Evolutionary conservation across 2,113 vertebrate genomes (phyloP).

Genomic region (Anser cygnoides): DNA sequence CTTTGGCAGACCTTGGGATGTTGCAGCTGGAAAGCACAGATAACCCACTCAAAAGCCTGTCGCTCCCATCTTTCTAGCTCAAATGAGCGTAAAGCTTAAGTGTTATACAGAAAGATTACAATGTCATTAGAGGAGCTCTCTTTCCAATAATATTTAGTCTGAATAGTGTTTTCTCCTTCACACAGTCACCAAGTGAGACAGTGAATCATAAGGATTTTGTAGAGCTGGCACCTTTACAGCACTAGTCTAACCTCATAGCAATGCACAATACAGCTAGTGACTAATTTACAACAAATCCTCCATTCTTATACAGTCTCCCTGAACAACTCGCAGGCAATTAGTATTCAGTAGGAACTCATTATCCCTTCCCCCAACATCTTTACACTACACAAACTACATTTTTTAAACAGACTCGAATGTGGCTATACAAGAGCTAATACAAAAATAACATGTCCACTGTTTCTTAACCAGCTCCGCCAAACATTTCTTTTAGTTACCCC

Average conservation of each 20-base stretch:
- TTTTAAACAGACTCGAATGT: conserved; percentile 38
- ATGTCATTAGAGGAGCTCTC: not conserved
- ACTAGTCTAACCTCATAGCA: conserved; percentile 56
- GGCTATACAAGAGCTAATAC: conserved; percentile 37
- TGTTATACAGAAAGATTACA: not conserved
- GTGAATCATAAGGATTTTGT: conserved; percentile 52
- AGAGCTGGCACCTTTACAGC: conserved; percentile 72
- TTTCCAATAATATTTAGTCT: conserved; percentile 26
- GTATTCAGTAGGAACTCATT: conserved; percentile 77
- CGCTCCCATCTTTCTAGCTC: not conserved
- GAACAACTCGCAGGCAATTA: conserved; percentile 79
- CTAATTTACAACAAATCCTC: conserved; percentile 79
- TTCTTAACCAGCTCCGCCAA: conserved; percentile 42
- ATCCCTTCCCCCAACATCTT: conserved; percentile 73
- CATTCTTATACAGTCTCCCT: conserved; percentile 77
- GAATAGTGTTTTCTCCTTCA: conserved; percentile 36
- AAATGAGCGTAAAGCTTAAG: conserved; percentile 18
- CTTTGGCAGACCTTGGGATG: conserved; percentile 21
- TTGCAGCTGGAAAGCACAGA: conserved; percentile 5
- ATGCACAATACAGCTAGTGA: conserved; percentile 73
- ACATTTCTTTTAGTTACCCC: conserved; percentile 11
- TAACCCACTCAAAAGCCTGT: conserved; percentile 30
- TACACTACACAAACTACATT: conserved; percentile 57
- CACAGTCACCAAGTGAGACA: conserved; percentile 37
- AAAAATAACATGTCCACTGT: conserved; percentile 43